Evolutionary conservation across 2,797 vertebrate genomes (phyloP).

Genomic region (Limosa lapponica): DNA sequence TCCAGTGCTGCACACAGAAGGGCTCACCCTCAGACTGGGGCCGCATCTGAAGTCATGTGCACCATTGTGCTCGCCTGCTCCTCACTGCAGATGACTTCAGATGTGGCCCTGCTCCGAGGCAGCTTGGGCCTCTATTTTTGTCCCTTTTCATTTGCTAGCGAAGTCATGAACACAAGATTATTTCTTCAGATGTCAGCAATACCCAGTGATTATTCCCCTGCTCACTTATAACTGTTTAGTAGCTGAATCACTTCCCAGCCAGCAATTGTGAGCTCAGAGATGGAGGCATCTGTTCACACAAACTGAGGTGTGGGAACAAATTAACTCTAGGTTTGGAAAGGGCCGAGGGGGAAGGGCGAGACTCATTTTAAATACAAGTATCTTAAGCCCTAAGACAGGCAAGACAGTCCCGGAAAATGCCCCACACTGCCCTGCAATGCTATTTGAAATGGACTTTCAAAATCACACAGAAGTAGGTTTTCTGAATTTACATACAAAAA

Average conservation of each 20-base stretch:
- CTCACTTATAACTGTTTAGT: conserved; percentile 32
- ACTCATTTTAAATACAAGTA: not conserved
- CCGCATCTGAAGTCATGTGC: not conserved
- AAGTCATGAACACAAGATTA: conserved; percentile 37
- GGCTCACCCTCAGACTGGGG: not conserved
- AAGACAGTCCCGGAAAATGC: not conserved
- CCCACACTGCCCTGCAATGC: not conserved
- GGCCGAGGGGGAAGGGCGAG: not conserved
- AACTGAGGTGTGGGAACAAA: conserved; percentile 43
- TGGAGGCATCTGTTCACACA: conserved; percentile 43
- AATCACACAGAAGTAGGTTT: not conserved
- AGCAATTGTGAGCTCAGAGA: conserved; percentile 21
- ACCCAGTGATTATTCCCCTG: conserved; percentile 41
- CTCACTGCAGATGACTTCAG: not conserved
- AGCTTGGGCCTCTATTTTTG: conserved; percentile 15
- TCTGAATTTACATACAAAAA: not conserved
- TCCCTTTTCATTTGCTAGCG: not conserved
- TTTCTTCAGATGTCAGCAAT: conserved; percentile 44
- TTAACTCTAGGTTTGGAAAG: conserved; percentile 20
- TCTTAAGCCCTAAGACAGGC: not conserved
- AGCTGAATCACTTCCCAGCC: conserved; percentile 45
- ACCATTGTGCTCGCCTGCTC: not conserved
- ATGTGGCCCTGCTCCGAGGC: not conserved
- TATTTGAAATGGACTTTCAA: not conserved
- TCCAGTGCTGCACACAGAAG: not conserved